Conservation (phyloP, 35 echinoderm and acorn worm species). For the Heliocidaris erythrogramma region DNA sequence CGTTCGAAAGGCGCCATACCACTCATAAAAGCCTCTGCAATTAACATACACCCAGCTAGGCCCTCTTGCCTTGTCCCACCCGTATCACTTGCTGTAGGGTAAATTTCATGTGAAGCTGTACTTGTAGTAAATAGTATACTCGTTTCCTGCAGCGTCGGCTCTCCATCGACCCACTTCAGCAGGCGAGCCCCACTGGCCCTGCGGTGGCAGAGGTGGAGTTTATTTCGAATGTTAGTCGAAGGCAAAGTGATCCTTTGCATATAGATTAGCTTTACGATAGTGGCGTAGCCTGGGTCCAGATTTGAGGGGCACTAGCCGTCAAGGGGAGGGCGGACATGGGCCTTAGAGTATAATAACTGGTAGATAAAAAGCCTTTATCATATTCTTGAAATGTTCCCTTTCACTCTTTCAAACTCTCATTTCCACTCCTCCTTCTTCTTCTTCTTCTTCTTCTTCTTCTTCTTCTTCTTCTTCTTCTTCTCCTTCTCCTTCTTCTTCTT, state of each 20-base stretch:
- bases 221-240: neutral
- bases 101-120: neutral
- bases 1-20: neutral
- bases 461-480: neutral
- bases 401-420: no score
- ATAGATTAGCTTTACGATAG: neutral
- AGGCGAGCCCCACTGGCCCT: neutral
- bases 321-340: no score
- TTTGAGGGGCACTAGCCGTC: neutral
- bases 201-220: neutral
- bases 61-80: neutral
- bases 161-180: neutral
- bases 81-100: constrained; percentile 7
- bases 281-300: neutral
- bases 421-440: no score
- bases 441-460: neutral
- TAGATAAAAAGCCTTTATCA: no score
- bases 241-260: neutral
- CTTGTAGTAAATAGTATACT: neutral
- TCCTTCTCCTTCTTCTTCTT: no score
- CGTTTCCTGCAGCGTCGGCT: neutral
- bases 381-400: no score
- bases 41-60: neutral
- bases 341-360: no score
- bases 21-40: neutral